Conservation (phyloP, 1,140 invertebrate genomes). For the Zaprionus inermis region DNA sequence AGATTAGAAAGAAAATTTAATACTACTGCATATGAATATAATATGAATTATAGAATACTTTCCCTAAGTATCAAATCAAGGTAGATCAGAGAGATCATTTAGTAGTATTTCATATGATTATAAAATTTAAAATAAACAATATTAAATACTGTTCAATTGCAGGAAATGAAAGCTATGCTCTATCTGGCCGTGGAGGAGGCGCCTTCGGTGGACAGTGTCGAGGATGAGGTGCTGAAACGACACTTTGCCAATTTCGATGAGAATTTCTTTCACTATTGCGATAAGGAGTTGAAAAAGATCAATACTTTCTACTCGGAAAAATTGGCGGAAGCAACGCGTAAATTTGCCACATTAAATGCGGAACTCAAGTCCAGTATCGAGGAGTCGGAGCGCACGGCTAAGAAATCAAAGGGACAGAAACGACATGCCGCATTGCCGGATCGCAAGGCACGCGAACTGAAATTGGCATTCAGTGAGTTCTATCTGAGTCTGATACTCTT, state of each 20-base stretch:
- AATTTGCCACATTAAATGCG: slow-evolving; percentile 95
- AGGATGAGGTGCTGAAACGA: slow-evolving; percentile 93
- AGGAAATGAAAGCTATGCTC: slow-evolving; percentile 97
- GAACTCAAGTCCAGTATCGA: slow-evolving; percentile 93
- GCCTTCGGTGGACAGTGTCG: slow-evolving; percentile 93
- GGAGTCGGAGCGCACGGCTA: slow-evolving; percentile 86
- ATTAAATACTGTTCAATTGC: slow-evolving; percentile 35
- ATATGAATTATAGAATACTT: no score
- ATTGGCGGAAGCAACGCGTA: slow-evolving; percentile 97
- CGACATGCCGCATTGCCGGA: slow-evolving; percentile 87
- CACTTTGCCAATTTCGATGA: slow-evolving; percentile 98
- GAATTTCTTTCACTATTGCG: slow-evolving; percentile 97
- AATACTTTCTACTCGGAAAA: slow-evolving; percentile 99
- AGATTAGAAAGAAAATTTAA: neutral
- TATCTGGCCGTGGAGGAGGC: slow-evolving; percentile 95
- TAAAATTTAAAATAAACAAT: neutral
- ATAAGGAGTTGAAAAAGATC: slow-evolving; percentile 97
- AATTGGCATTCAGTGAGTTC: slow-evolving; percentile 99
- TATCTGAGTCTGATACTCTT: slow-evolving; percentile 98
- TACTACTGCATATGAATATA: no score
- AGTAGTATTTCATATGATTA: no score
- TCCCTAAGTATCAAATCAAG: no score
- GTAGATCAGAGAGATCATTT: no score
- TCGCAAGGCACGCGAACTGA: slow-evolving; percentile 93
- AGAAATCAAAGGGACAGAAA: slow-evolving; percentile 85